phyloP scores from a whole-genome alignment of 37 sponge, comb jelly and placozoan species.

The Mnemiopsis leidyi region DNA sequence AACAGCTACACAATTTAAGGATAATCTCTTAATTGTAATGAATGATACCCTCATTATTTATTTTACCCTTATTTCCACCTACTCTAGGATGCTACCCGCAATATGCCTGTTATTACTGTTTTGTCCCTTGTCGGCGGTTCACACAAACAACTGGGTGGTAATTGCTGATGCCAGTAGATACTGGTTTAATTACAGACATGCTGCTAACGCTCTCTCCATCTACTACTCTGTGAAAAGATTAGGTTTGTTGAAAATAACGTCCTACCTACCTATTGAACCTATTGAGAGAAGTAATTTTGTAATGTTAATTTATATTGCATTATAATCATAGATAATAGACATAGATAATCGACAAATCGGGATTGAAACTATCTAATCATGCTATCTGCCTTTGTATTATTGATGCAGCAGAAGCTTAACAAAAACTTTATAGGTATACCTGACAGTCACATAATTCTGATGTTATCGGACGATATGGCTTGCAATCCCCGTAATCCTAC shows the following conservation, averaged over 20 bases:
- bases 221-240: constrained; percentile 96
- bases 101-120: not conserved
- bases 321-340: too few relatives aligned
- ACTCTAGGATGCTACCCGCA: not conserved
- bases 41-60: not conserved
- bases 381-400: too few relatives aligned
- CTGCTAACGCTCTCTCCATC: constrained; percentile 92
- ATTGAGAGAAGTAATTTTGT: too few relatives aligned
- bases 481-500: constrained; percentile 92
- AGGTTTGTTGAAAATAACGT: too few relatives aligned
- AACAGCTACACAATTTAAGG: too few relatives aligned
- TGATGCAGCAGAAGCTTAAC: too few relatives aligned
- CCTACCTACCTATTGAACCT: too few relatives aligned
- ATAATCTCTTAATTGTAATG: too few relatives aligned
- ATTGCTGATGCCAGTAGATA: constrained; percentile 83
- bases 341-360: too few relatives aligned
- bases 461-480: constrained; percentile 99
- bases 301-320: too few relatives aligned
- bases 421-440: not conserved
- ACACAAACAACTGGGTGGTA: constrained; percentile 99
- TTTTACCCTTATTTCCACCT: not conserved
- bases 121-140: constrained; percentile 54
- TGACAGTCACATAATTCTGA: constrained; percentile 92
- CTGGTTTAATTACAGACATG: constrained; percentile 99
- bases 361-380: too few relatives aligned